Conservation (phyloP, 2,888 invertebrate genomes). For the Caenorhabditis becei region DNA sequence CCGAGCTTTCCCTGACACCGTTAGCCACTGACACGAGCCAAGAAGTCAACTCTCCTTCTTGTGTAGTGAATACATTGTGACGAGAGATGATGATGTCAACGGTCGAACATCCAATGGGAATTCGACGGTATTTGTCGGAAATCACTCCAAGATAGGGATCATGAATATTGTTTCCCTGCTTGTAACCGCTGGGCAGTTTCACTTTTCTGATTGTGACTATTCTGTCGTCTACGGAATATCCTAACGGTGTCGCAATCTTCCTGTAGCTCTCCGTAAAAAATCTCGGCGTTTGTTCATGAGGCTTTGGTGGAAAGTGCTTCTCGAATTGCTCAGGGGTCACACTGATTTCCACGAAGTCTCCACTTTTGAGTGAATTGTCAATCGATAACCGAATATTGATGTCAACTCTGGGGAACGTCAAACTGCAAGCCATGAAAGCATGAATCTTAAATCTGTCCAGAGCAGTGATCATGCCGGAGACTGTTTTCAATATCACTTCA, state of each 20-base stretch:
- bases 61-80: not conserved
- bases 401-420: slow-evolving; percentile 26
- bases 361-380: not conserved
- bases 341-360: slow-evolving; percentile 17
- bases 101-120: not conserved
- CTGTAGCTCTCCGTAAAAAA: not conserved
- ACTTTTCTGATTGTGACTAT: slow-evolving; percentile 23
- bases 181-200: not conserved
- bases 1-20: not conserved
- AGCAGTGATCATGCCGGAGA: slow-evolving; percentile 24
- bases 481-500: not conserved
- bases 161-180: slow-evolving; percentile 7
- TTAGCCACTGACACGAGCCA: slow-evolving; percentile 8
- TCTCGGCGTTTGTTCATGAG: slow-evolving; percentile 6
- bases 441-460: not conserved
- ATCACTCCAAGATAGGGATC: slow-evolving; percentile 26
- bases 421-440: slow-evolving; percentile 9
- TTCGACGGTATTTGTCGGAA: not conserved
- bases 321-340: not conserved
- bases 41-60: not conserved
- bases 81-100: slow-evolving; percentile 8
- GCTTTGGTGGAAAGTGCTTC: slow-evolving; percentile 17
- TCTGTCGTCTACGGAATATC: not conserved
- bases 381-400: not conserved
- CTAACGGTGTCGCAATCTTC: not conserved